These are phyloP conservation scores for Drosophila littoralis DNA, from an alignment of 1,140 invertebrate species.

Conservation along the genomic window DNA sequence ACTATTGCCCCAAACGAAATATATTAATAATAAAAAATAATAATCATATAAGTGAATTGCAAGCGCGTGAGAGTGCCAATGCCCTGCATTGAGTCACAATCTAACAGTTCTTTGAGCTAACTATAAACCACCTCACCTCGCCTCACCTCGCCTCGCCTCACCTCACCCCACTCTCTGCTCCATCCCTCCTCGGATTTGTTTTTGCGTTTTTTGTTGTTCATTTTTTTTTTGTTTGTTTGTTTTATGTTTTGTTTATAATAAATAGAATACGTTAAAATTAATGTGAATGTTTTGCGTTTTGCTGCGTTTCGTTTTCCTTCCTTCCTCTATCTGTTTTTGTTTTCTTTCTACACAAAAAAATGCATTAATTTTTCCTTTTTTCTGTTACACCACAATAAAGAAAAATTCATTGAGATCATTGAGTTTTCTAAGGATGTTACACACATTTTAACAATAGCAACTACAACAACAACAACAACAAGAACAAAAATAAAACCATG, in stretches of 20 bases:
- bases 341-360: slow-evolving; percentile 53
- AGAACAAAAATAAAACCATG: slow-evolving; percentile 38
- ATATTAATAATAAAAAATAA: slow-evolving; percentile 5
- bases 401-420: slow-evolving; percentile 82
- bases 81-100: slow-evolving; percentile 7
- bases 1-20: slow-evolving; percentile 44
- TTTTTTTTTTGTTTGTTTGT: slow-evolving; percentile 1
- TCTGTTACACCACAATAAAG: slow-evolving; percentile 65
- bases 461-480: slow-evolving; percentile 27
- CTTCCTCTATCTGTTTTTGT: neutral
- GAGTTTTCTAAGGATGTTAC: slow-evolving; percentile 74
- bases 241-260: slow-evolving; percentile 33
- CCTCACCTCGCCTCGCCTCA: no score
- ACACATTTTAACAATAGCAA: slow-evolving; percentile 45
- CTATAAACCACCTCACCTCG: neutral
- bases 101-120: neutral
- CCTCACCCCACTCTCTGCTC: slow-evolving; percentile 4
- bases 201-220: slow-evolving; percentile 9
- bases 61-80: slow-evolving; percentile 64
- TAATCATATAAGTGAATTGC: neutral
- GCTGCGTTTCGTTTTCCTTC: slow-evolving; percentile 21
- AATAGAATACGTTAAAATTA: slow-evolving; percentile 66
- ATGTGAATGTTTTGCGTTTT: slow-evolving; percentile 72
- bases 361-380: slow-evolving; percentile 54
- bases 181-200: neutral